These are phyloP conservation scores for Drosophila demipolita DNA, from an alignment of 2,888 invertebrate genomes.

Conservation along the genomic window DNA sequence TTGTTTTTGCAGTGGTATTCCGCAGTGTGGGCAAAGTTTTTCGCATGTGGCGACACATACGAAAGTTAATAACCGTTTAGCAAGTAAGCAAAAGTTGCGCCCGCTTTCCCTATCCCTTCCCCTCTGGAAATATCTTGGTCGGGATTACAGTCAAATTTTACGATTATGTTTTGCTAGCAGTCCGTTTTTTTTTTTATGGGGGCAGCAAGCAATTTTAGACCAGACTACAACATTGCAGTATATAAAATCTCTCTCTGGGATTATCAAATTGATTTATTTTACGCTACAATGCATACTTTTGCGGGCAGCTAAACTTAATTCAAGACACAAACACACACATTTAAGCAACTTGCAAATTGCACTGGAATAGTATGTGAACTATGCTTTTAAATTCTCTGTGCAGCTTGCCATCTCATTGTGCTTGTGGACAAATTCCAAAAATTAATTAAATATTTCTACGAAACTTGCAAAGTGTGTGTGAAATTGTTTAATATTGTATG, in stretches of 20 bases:
- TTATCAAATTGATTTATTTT: conserved; percentile 63
- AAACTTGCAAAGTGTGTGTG: not conserved
- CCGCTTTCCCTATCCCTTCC: not conserved
- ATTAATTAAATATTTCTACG: not conserved
- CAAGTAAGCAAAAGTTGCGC: conserved; percentile 55
- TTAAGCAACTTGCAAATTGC: not conserved
- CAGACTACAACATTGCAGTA: not conserved
- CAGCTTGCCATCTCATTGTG: not conserved
- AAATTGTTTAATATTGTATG: not conserved
- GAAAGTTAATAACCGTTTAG: conserved; percentile 79
- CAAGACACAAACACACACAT: not conserved
- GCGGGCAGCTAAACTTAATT: conserved; percentile 7
- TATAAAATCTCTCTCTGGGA: conserved; percentile 38
- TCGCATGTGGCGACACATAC: conserved; percentile 59
- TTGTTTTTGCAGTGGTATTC: not conserved
- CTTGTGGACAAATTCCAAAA: not conserved
- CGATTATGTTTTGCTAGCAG: conserved; percentile 59
- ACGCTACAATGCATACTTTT: conserved; percentile 33
- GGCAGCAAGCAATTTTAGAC: not conserved
- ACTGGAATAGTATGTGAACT: not conserved
- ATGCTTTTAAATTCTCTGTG: not conserved
- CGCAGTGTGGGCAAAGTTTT: conserved; percentile 3
- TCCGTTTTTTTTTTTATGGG: conserved; percentile 29
- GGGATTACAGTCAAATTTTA: conserved; percentile 58
- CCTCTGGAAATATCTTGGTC: conserved; percentile 35